Evolutionary conservation across 2,797 vertebrate species (phyloP).

Genomic region (Propithecus deckenii): DNA sequence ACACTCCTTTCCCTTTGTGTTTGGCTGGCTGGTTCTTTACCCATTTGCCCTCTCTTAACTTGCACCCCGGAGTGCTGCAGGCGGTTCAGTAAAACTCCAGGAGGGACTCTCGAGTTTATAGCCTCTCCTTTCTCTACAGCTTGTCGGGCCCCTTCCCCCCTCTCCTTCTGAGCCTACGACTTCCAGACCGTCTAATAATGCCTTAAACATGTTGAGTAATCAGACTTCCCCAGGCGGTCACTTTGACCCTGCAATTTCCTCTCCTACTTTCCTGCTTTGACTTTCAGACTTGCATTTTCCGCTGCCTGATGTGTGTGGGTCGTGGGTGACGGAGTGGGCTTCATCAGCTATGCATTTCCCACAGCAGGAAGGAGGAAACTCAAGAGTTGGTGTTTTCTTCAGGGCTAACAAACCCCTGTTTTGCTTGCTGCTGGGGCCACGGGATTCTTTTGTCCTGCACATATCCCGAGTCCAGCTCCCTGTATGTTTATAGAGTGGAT

Average conservation of each 20-base stretch:
- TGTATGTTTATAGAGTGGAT: neutral
- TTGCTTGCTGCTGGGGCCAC: conserved; percentile 10
- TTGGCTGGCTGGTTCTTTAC: conserved; percentile 52
- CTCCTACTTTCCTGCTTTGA: conserved; percentile 35
- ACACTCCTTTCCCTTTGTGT: neutral
- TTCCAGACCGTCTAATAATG: conserved; percentile 32
- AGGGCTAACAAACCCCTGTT: conserved; percentile 34
- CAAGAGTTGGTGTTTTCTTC: conserved; percentile 72
- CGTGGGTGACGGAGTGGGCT: neutral
- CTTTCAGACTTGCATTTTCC: conserved; percentile 49
- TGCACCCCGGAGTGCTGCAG: neutral
- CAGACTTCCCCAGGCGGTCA: conserved; percentile 48
- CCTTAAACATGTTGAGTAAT: conserved; percentile 52
- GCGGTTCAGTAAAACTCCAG: conserved; percentile 46
- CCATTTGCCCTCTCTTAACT: neutral
- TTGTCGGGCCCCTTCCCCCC: neutral
- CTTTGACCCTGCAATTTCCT: conserved; percentile 62
- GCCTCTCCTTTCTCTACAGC: neutral
- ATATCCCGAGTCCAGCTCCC: neutral
- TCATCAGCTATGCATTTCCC: conserved; percentile 44
- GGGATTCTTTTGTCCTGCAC: neutral
- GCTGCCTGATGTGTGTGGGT: conserved; percentile 64
- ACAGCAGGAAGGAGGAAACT: conserved; percentile 63
- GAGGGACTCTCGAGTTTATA: conserved; percentile 8
- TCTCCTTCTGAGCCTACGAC: neutral